Base-by-base conservation (phyloP, 2,797 vertebrate species). In the Manis pentadactyla region DNA sequence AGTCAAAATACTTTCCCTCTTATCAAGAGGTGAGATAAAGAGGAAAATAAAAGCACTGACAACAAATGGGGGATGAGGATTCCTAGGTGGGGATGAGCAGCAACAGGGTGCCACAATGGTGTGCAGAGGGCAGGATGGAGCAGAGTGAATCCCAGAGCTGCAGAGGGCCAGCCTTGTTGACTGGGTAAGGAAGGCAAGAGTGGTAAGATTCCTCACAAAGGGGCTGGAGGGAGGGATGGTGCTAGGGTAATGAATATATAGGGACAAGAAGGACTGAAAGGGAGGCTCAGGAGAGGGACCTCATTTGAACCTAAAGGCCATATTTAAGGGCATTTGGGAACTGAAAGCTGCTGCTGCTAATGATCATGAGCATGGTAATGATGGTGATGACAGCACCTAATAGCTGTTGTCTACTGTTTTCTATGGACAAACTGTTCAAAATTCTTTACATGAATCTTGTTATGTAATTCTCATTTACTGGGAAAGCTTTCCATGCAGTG, bases 341-440 rank as follows among this genome's bases (percentile, higher is more conserved):
- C n/a, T 74, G 46, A 88, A 83, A 87, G 55, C 39, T 81, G 69
- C 63, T 77, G 79, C 64, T 94, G 61, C n/a, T 73, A 37, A 69
- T 23, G 15, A 31, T 25, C 31, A 64, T 21, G 71, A 42, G 27
- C 23, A 42, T 27, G 49, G 4, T 14, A 34, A 39, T 31, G 25
- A 61, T 0, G 0, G 29, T 51, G 31, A n/a, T 3, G 49, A 69
- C 0, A 17, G 25, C 10, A 59, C 51, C 61, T 42, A 57, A 49
- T 0, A 61, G 51, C 27, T 39, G 64, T 68, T 51, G 75, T 42
- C 39, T 21, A 53, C 66, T 57, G 19, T 46, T 57, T 86, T 37
- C 85, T 37, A 63, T 21, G 37, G 39, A 91, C 25, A 37, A 74
- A 74, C 13, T 68, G 55, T n/a, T 79, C 15, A 34, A 57, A 87